These are phyloP conservation scores for Sebastiscus tertius DNA, from an alignment of 2,797 vertebrate species.

Conservation along the genomic window DNA sequence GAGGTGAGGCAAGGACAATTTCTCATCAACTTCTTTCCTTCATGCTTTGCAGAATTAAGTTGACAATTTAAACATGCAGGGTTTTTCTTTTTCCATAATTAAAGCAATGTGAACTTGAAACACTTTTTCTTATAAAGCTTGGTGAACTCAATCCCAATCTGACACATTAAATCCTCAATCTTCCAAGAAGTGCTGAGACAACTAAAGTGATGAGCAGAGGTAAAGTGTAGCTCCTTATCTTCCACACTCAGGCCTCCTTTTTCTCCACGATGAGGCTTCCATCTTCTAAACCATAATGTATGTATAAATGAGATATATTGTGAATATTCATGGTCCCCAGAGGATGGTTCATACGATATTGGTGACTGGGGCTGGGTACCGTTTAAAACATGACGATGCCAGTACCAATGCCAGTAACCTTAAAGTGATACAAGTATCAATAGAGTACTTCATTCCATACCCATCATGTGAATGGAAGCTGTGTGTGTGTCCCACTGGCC, in stretches of 20 bases:
- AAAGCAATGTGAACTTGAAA: constrained; percentile 18
- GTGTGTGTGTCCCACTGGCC: too few species aligned
- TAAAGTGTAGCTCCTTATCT: background rate
- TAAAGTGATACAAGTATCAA: too few species aligned
- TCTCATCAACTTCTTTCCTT: constrained; percentile 3
- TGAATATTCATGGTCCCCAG: too few species aligned
- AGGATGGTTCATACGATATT: too few species aligned
- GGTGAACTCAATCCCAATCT: constrained; percentile 34
- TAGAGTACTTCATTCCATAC: too few species aligned
- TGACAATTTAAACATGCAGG: background rate
- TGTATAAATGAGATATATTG: too few species aligned
- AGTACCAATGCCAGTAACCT: too few species aligned
- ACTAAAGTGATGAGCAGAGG: constrained; percentile 1
- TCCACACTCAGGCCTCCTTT: background rate
- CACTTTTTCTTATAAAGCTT: background rate
- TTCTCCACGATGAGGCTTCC: background rate
- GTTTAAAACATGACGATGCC: too few species aligned
- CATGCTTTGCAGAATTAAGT: constrained; percentile 11
- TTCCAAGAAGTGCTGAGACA: constrained; percentile 40
- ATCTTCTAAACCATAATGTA: too few species aligned
- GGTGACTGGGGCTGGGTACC: too few species aligned
- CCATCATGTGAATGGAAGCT: too few species aligned
- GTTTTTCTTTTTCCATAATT: constrained; percentile 13
- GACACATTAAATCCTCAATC: constrained; percentile 31
- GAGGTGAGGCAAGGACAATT: constrained; percentile 14